Base-by-base conservation (phyloP, 2,113 vertebrate genomes). In the Perca schrenkii region DNA sequence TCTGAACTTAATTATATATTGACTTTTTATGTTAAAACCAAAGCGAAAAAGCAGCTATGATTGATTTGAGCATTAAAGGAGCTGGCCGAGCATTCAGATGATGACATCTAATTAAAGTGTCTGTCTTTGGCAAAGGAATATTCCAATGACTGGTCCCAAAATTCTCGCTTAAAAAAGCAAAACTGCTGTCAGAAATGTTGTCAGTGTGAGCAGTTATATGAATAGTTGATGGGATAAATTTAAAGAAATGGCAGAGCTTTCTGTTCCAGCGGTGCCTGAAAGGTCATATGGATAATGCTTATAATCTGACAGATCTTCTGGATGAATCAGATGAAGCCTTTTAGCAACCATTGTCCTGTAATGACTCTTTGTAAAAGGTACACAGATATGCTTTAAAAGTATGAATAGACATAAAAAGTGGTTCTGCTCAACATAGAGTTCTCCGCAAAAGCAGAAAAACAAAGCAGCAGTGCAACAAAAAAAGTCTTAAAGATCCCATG, bases 31-130 rank as follows among this genome's bases (percentile, higher is more conserved):
- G 74, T 80, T 36, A 75, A 73, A 77, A 69, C 49, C 15, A 46
- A 71, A 65, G 25, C 46, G 3, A 43, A n/a, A 77, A 77, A 75
- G 58, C 77, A 17, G 22, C 21, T 14, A 14, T 76, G 80, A 88
- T 80, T 82, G 79, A 87, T 83, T 79, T 7, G 69, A 54, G 54
- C 21, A 34, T 82, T 67, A 89, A 74, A 86, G 58, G 0, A 71
- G 70, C 64, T 74, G 70, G 72, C 57, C 15, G 47, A 12, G 60
- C 34, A 25, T 50, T 73, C 34, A 54, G n/a, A 77, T 83, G 86
- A 93, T 77, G 65, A 57, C 90, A 85, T 83, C 46, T 68, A 80
- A 86, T 93, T 81, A 81, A 86, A 86, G 47, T 46, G 34, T 12
- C 43, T 3, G 81, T 85, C 82, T 82, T 72, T 69, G 52, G 60